phyloP scores from a whole-genome alignment of 2,113 vertebrate species.

The Takifugu bimaculatus region DNA sequence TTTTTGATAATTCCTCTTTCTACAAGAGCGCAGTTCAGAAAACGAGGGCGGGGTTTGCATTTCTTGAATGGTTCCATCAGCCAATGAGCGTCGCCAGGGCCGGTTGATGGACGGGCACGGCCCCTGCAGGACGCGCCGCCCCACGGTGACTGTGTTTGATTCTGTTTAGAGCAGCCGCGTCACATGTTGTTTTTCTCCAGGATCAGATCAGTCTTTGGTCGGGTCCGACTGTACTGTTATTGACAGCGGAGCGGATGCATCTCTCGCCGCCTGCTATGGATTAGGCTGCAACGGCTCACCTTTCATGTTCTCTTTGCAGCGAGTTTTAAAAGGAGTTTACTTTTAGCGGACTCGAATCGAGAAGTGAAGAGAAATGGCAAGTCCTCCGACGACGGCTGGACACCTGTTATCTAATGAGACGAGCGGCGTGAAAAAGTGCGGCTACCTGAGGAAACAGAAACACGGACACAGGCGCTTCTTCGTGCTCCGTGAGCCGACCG shows the following conservation, averaged over 20 bases:
- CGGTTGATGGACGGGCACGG: conserved; percentile 56
- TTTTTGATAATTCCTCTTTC: conserved; percentile 30
- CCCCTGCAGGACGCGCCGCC: conserved; percentile 65
- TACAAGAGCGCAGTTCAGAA: conserved; percentile 16
- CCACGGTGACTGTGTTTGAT: conserved; percentile 71
- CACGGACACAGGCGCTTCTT: conserved; percentile 96
- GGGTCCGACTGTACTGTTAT: conserved; percentile 60
- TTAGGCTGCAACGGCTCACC: conserved; percentile 15
- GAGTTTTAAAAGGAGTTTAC: conserved; percentile 6
- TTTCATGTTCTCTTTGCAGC: not conserved
- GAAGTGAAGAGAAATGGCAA: conserved; percentile 70
- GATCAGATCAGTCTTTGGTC: conserved; percentile 71
- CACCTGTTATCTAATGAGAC: conserved; percentile 63
- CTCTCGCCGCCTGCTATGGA: conserved; percentile 40
- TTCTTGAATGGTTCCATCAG: conserved; percentile 13
- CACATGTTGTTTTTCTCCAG: conserved; percentile 96
- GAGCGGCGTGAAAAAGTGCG: conserved; percentile 86
- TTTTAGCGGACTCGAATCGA: conserved; percentile 15
- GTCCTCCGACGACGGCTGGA: conserved; percentile 71
- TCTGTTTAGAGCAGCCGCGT: conserved; percentile 75
- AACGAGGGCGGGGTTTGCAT: conserved; percentile 12
- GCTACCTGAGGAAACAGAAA: conserved; percentile 94
- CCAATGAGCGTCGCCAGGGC: conserved; percentile 45
- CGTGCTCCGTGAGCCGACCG: conserved; percentile 82
- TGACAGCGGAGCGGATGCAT: conserved; percentile 58